These are phyloP conservation scores for Euthynnus affinis DNA, from an alignment of 2,797 vertebrate genomes.

Conservation along the genomic window DNA sequence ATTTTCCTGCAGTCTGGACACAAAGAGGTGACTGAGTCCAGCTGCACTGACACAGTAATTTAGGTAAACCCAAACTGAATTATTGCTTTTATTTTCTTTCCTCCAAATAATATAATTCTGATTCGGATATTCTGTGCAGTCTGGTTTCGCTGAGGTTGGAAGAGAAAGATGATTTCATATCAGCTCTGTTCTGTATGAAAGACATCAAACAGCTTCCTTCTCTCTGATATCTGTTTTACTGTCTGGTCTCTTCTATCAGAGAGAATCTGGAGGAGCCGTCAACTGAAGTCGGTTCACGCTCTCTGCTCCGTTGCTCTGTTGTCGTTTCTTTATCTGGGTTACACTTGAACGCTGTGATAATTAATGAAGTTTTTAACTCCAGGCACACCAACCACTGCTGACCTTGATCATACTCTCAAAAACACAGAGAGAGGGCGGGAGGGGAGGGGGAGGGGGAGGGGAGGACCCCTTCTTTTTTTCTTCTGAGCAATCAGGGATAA, in stretches of 20 bases:
- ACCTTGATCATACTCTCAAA: slow-evolving; percentile 64
- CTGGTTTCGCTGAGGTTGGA: too few relatives aligned
- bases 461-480: slow-evolving; percentile 11
- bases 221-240: slow-evolving; percentile 21
- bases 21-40: not conserved
- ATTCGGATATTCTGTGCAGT: too few relatives aligned
- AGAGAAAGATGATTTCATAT: too few relatives aligned
- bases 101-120: too few relatives aligned
- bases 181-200: not conserved
- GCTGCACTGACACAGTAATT: too few relatives aligned
- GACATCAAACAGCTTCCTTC: slow-evolving; percentile 16
- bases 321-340: slow-evolving; percentile 69
- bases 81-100: too few relatives aligned
- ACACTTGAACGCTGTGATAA: slow-evolving; percentile 61
- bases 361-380: slow-evolving; percentile 46
- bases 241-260: not conserved
- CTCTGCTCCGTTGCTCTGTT: slow-evolving; percentile 27
- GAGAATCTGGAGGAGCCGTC: not conserved
- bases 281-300: slow-evolving; percentile 16
- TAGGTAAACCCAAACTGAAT: too few relatives aligned
- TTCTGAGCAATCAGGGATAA: slow-evolving; percentile 50
- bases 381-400: slow-evolving; percentile 51
- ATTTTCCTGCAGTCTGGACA: too few relatives aligned
- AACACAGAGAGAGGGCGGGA: not conserved
- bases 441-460: too few relatives aligned